Evolutionary conservation across 2,797 vertebrate species (phyloP).

Genomic region (Lophotriccus pileatus): DNA sequence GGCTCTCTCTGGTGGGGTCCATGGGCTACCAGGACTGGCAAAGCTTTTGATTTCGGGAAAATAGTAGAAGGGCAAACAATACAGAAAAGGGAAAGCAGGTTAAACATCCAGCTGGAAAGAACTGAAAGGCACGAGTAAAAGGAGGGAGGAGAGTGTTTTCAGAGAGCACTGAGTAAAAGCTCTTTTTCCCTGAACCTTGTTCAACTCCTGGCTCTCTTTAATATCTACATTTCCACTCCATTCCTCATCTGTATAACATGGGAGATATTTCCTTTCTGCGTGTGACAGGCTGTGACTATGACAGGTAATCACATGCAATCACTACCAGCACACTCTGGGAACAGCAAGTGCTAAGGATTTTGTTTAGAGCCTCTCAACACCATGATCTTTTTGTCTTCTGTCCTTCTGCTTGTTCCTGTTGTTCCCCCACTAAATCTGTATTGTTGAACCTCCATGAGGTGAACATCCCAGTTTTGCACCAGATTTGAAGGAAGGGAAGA

Average conservation of each 20-base stretch:
- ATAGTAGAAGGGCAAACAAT: neutral
- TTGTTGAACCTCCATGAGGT: accelerated
- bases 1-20: neutral
- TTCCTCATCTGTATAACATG: neutral
- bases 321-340: neutral
- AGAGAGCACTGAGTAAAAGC: neutral
- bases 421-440: neutral
- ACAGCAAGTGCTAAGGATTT: neutral
- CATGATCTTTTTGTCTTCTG: neutral
- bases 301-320: neutral
- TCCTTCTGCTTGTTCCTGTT: neutral
- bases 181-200: neutral
- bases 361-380: neutral
- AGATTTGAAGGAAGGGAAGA: neutral
- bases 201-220: neutral
- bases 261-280: neutral
- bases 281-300: neutral
- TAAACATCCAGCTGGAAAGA: neutral
- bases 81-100: neutral
- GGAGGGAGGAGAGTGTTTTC: neutral
- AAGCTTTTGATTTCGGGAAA: neutral
- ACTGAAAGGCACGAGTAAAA: neutral
- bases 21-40: neutral
- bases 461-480: neutral
- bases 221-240: neutral